Conservation (phyloP, 1,140 invertebrate species). For the Pemphigus obesinymphae region DNA sequence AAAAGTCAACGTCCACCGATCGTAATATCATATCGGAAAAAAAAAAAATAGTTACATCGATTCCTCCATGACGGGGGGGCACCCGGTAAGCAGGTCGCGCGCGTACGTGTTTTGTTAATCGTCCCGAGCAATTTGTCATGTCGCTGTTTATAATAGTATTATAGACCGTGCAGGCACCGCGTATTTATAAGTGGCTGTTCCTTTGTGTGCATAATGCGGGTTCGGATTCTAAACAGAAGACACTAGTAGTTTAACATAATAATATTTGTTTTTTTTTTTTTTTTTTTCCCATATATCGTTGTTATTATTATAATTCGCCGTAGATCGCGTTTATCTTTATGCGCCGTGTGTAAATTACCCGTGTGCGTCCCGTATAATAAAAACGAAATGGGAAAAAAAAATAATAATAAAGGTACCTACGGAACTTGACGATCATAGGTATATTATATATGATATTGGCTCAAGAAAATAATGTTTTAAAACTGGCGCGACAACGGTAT, state of each 20-base stretch:
- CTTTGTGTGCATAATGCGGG: conserved; percentile 29
- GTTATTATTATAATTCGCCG: background rate
- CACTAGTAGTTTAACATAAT: background rate
- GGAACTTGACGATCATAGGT: too few relatives aligned
- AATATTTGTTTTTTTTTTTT: conserved; percentile 1
- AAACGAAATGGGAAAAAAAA: too few relatives aligned
- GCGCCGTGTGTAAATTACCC: conserved; percentile 40
- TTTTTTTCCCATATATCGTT: background rate
- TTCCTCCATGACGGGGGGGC: too few relatives aligned
- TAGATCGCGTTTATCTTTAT: conserved; percentile 30
- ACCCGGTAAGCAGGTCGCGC: background rate
- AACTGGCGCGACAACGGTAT: conserved; percentile 3
- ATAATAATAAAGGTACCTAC: too few relatives aligned
- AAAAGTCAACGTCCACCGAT: too few relatives aligned
- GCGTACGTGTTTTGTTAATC: conserved; percentile 1
- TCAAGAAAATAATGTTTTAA: background rate
- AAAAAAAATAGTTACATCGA: too few relatives aligned
- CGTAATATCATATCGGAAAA: too few relatives aligned
- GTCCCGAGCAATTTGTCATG: background rate
- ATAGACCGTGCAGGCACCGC: background rate
- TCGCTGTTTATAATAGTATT: too few relatives aligned
- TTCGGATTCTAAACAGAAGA: conserved; percentile 20
- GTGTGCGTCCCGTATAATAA: conserved; percentile 11
- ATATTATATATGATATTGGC: too few relatives aligned
- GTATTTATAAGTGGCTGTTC: background rate